Conservation (phyloP, 2,888 invertebrate species). For the Agriotes lineatus region DNA sequence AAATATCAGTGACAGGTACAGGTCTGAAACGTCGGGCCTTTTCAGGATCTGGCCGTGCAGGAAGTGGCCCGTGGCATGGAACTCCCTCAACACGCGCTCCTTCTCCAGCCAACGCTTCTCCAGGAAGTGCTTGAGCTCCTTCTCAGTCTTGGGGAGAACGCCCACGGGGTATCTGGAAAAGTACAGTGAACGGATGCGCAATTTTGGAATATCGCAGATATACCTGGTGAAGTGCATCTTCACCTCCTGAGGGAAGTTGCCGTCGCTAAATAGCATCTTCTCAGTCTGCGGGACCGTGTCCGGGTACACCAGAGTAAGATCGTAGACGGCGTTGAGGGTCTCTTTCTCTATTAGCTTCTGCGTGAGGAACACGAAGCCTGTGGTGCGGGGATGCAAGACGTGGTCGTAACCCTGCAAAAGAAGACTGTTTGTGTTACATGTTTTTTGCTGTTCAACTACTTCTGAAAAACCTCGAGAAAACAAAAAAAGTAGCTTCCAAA, state of each 20-base stretch:
- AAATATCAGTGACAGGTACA: conserved; percentile 72
- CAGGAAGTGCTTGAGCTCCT: conserved; percentile 73
- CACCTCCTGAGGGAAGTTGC: conserved; percentile 80
- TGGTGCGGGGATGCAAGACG: conserved; percentile 88
- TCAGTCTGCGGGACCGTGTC: conserved; percentile 82
- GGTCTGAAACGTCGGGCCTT: conserved; percentile 60
- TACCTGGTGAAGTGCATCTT: conserved; percentile 82
- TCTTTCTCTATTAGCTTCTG: conserved; percentile 70
- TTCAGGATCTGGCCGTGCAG: conserved; percentile 58
- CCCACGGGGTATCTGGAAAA: conserved; percentile 73
- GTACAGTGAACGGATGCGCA: too few relatives aligned
- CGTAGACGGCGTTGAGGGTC: conserved; percentile 83
- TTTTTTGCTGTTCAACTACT: too few relatives aligned
- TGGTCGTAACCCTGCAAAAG: conserved; percentile 72
- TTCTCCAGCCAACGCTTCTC: conserved; percentile 77
- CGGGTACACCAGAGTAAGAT: conserved; percentile 88
- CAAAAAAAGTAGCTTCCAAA: too few relatives aligned
- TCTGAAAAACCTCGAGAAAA: too few relatives aligned
- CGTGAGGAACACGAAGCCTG: conserved; percentile 78
- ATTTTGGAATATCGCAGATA: too few relatives aligned
- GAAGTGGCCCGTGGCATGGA: conserved; percentile 70
- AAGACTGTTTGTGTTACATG: too few relatives aligned
- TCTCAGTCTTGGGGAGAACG: conserved; percentile 72
- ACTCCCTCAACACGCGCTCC: conserved; percentile 72
- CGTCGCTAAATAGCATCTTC: conserved; percentile 73